Conservation (phyloP, 2,888 invertebrate species). For the Andricus quercusramuli region DNA sequence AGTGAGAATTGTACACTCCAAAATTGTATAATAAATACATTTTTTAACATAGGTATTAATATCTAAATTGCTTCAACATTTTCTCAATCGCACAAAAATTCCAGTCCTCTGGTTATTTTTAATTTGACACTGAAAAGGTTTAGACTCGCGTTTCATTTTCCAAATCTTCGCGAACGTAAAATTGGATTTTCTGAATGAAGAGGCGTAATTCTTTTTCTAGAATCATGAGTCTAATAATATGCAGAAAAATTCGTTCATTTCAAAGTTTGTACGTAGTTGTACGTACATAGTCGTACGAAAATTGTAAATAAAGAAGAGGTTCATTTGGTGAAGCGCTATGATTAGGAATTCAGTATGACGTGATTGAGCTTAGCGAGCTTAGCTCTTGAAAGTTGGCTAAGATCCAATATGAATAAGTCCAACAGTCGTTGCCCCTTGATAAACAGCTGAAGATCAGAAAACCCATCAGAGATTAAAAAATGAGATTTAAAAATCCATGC, state of each 20-base stretch:
- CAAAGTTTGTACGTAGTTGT: not conserved
- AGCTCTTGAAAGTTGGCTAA: constrained; percentile 6
- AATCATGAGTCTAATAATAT: not conserved
- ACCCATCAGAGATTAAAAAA: not conserved
- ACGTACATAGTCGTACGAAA: not conserved
- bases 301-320: constrained; percentile 18
- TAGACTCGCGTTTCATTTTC: not conserved
- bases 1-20: not conserved
- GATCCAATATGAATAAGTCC: constrained; percentile 6
- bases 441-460: not conserved
- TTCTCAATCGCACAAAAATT: not conserved
- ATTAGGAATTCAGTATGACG: not conserved
- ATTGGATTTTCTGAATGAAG: not conserved
- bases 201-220: not conserved
- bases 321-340: not conserved
- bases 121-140: not conserved
- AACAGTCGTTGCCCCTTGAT: constrained; percentile 13
- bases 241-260: not conserved
- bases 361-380: constrained; percentile 3
- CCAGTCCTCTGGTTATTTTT: not conserved
- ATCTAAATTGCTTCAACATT: not conserved
- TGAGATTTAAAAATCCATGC: not conserved
- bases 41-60: not conserved
- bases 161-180: not conserved
- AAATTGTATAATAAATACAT: not conserved